Conservation (phyloP, 1,140 invertebrate species). For the Platorchestia sp. region DNA sequence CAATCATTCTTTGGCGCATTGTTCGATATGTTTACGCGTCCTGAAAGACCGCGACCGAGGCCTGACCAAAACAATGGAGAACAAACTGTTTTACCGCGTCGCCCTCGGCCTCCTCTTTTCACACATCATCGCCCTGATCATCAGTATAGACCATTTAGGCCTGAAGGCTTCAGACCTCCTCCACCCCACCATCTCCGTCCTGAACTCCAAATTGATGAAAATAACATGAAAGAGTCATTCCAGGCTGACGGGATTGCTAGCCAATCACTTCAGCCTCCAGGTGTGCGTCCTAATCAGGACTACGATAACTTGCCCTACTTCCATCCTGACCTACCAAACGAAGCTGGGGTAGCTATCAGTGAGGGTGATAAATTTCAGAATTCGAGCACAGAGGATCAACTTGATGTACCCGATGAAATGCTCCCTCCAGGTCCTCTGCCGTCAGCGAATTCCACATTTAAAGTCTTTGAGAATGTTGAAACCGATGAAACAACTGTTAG, state of each 20-base stretch:
- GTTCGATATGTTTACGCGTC: constrained; percentile 57
- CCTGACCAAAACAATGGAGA: constrained; percentile 49
- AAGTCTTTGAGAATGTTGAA: not conserved
- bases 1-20: constrained; percentile 59
- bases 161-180: constrained; percentile 57
- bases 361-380: not conserved
- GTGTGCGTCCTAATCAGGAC: constrained; percentile 3
- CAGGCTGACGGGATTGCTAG: not conserved
- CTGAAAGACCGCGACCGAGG: constrained; percentile 58
- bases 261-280: not conserved
- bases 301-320: not conserved
- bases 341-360: not conserved
- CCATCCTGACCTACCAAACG: not conserved
- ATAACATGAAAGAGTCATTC: not conserved
- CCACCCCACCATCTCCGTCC: constrained; percentile 51
- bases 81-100: not conserved
- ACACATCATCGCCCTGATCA: constrained; percentile 30
- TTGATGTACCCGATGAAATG: not conserved
- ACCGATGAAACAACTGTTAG: not conserved
- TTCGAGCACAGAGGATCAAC: not conserved
- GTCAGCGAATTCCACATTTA: not conserved
- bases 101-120: not conserved
- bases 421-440: not conserved
- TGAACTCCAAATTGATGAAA: constrained; percentile 8
- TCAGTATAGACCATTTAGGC: constrained; percentile 48